Base-by-base conservation (phyloP, 2,888 invertebrate genomes). In the Epinotia ramella region DNA sequence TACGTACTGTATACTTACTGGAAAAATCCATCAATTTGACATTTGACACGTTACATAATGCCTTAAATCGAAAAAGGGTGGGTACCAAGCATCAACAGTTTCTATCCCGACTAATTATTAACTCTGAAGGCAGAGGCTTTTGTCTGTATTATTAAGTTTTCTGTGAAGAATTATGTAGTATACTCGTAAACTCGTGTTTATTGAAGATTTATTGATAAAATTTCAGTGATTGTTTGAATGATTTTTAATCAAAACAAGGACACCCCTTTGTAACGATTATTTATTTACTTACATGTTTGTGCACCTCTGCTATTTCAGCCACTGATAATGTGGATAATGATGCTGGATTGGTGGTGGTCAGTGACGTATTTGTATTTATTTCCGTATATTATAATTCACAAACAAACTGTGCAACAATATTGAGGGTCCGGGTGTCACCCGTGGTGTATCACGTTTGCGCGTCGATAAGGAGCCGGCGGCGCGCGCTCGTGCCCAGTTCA, bases 401-500 rank as follows among this genome's bases (percentile, higher is more conserved):
- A 71, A 76, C 66, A 76, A 71, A 67, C 63, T 67, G 46, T 70
- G 67, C 62, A 53, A 60, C 70, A 71, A 66, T 62, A 62, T 76
- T 53, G 59, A 65, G 62, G 64, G 65, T 75, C 60, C 70, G 75
- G 75, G 78, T 79, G 76, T 79, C 77, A 80, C 85, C 85, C 84
- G 85, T 84, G 88, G 84, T 82, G 81, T 84, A 85, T 82, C 79
- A 82, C 82, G 83, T 82, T 81, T 80, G 83, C 84, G 87, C 88
- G 89, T 91, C 92, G 88, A 91, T 90, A 89, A 84, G 84, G 81
- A 79, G 77, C 79, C 82, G 79, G 81, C 82, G 81, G 80, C 87
- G 88, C 89, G 89, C 90, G 90, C 88, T 88, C 84, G 88, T 84
- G 84, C 80, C 84, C 84, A 81, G 84, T 85, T 80, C 85, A 85